Base-by-base conservation (phyloP, 2,888 invertebrate species). In the Sisyra nigra region DNA sequence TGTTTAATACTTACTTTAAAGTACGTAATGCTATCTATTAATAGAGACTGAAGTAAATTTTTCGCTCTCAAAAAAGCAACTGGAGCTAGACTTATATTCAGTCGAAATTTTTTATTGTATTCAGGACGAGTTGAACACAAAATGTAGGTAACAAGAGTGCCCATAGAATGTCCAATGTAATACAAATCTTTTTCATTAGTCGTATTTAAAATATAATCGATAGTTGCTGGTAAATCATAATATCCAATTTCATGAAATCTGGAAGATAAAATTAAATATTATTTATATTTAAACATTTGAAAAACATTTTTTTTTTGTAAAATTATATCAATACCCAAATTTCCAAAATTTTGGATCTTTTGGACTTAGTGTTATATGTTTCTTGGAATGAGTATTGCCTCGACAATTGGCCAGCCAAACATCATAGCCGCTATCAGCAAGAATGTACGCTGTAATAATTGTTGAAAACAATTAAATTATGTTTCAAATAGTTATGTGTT, bases 81-180 rank as follows among this genome's bases (percentile, higher is more conserved):
- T n/a, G 62, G 62, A 10, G 60, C 60, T 34, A 62, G 48, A 8
- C 57, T 57, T 13, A 59, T 52, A 41, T 58, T 54, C n/a, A 58
- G 49, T 36, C 52, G 52, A 24, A 63, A 54, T 53, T 61, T 62
- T 8, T 50, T 45, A 48, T 61, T 61, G 46, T 60, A 63, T 45
- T 59, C 57, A 2, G 62, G 61, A 8, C 57, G 57, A 34, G 54
- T 52, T 1, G 67, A 62, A 41, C 61, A 55, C 55, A 68, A 54
- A n/a, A 66, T 64, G 45, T 62, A 63, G 47, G 62, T 63, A 45
- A 60, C 57, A 6, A 66, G 61, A 1, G 66, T 63, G 18, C 76
- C 77, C 59, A 78, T 73, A 1, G 74, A 76, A 54, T 78, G 76
- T 1, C 77, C 78, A n/a, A 76, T 57, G 55, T 73, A 77, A 49